Percentiles rank a stretch among this genome's conserved stretches.
Conservation (phyloP, 2,797 vertebrate genomes). For the Anas capensis region DNA sequence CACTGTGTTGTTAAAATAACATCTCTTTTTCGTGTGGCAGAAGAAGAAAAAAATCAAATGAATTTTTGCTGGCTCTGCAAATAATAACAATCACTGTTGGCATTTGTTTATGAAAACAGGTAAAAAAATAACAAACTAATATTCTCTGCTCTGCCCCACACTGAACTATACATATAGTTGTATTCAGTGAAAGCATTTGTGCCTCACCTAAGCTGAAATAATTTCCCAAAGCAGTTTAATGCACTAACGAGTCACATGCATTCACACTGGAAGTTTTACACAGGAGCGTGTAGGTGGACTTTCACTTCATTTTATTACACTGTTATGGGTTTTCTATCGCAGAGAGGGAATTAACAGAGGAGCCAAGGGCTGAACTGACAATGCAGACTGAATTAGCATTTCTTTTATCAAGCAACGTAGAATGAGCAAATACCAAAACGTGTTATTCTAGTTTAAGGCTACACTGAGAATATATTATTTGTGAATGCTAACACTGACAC, state of each 20-base stretch:
- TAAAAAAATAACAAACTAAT: conserved; percentile 13
- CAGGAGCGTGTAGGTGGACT: neutral
- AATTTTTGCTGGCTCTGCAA: conserved; percentile 50
- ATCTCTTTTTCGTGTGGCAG: neutral
- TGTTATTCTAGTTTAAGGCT: neutral
- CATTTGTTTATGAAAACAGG: conserved; percentile 46
- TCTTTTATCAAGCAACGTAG: neutral
- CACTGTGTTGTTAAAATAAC: conserved; percentile 23
- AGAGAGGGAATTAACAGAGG: neutral
- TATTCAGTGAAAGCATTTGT: neutral
- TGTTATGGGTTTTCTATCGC: neutral
- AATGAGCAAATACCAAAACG: neutral
- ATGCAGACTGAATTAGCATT: neutral
- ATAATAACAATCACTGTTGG: neutral
- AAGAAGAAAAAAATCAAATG: conserved; percentile 13
- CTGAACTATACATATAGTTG: neutral
- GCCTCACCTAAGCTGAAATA: neutral
- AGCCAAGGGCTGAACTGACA: neutral
- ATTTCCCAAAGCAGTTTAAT: neutral
- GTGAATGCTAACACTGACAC: neutral
- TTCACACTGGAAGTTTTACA: neutral
- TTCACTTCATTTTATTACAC: neutral
- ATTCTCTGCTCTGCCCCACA: neutral
- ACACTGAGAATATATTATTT: neutral
- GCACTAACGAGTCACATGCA: neutral